These are phyloP conservation scores for Struthio camelus DNA, from an alignment of 2,113 vertebrate species.

Conservation along the genomic window DNA sequence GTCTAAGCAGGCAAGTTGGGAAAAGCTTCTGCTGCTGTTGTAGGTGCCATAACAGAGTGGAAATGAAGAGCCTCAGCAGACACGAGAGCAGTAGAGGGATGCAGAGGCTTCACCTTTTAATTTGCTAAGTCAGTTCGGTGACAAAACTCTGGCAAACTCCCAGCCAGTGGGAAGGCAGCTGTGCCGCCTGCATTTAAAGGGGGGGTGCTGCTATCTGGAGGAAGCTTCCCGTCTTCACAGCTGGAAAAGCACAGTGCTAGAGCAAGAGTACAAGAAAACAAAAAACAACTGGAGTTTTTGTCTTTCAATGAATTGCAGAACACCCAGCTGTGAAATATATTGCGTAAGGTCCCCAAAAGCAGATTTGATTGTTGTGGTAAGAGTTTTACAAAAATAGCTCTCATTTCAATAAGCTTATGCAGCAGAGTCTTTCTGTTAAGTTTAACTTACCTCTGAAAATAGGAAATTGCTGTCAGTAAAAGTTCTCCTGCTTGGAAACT, in stretches of 20 bases:
- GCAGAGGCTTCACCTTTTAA: neutral
- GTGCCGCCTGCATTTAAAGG: neutral
- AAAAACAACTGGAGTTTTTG: neutral
- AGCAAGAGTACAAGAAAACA: neutral
- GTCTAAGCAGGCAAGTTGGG: neutral
- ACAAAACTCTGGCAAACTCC: neutral
- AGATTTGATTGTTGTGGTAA: conserved; percentile 8
- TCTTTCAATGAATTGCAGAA: neutral
- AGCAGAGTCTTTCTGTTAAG: neutral
- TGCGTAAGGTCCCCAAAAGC: neutral
- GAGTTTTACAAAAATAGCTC: neutral
- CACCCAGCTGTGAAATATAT: neutral
- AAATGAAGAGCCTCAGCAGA: neutral
- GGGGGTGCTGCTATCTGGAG: neutral
- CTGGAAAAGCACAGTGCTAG: neutral
- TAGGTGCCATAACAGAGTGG: neutral
- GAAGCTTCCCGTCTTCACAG: neutral
- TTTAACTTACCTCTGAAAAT: conserved; percentile 3
- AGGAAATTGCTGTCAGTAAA: neutral
- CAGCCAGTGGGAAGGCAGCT: neutral
- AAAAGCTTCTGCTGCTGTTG: neutral
- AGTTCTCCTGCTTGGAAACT: neutral
- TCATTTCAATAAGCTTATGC: neutral
- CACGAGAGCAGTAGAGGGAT: neutral
- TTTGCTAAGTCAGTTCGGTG: neutral